phyloP scores from a whole-genome alignment of 2,888 invertebrate species.

The Tetranychus piercei region DNA sequence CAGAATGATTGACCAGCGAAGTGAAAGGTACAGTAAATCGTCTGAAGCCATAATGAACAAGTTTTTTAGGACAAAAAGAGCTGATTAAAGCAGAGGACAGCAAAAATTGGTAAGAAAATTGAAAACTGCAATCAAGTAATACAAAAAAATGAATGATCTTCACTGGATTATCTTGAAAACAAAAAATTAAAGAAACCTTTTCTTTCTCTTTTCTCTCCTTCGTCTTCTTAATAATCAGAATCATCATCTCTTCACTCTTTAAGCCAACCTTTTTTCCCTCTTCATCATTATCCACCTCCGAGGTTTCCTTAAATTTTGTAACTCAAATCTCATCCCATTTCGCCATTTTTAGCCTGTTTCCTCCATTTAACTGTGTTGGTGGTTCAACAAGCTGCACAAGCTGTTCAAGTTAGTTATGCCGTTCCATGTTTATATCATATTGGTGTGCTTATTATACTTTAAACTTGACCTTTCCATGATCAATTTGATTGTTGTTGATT shows the following conservation, averaged over 20 bases:
- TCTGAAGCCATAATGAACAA: not conserved
- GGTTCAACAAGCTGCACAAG: too few species aligned
- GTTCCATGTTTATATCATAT: too few species aligned
- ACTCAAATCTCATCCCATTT: not conserved
- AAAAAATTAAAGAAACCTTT: not conserved
- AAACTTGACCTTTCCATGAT: too few species aligned
- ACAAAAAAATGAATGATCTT: not conserved
- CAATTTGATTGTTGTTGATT: too few species aligned
- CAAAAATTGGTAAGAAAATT: not conserved
- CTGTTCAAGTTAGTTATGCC: too few species aligned
- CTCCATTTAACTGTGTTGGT: not conserved
- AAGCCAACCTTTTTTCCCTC: not conserved
- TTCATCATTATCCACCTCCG: not conserved
- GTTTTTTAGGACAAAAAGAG: not conserved
- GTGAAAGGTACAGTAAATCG: slow-evolving; percentile 1
- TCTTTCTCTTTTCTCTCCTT: not conserved
- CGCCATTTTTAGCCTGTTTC: not conserved
- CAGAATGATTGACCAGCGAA: slow-evolving; percentile 8
- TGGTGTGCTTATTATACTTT: too few species aligned
- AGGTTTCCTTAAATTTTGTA: not conserved
- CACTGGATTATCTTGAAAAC: not conserved
- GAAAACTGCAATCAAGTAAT: not conserved
- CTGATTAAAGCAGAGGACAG: not conserved
- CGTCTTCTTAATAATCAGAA: not conserved
- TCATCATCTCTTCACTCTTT: not conserved